Evolutionary conservation across 2,113 vertebrate genomes (phyloP), one percentile per base, ranked within the genome.

Genomic region (Porphyrio hochstetteri): DNA sequence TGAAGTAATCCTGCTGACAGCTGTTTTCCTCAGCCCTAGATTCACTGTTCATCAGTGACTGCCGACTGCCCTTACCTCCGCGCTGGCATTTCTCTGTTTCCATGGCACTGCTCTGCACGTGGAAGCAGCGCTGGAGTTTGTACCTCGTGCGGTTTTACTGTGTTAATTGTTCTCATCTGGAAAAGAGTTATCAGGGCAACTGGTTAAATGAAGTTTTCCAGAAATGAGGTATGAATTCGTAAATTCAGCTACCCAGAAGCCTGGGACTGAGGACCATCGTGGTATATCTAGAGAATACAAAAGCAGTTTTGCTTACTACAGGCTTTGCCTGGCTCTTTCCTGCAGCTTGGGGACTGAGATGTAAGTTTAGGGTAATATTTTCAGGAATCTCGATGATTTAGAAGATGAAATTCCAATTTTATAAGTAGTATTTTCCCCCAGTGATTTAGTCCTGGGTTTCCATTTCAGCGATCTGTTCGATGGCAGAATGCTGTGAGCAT

Each of bases 21-120:
- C 95, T 93, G 86, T 90, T 94, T 91, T 91, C 95, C 82, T 92
- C 91, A 76, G 90, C 81, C 87, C 93, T 92, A 86, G 57, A 93
- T 88, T 96, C 93, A 42, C 85, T 64, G 95, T 76, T 95, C 93
- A 80, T 96, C 92, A 96, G 81, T 97, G 90, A 59, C 85, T 93
- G 93, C 93, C 0, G 8, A 59, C 82, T 70, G 95, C 96, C 94
- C 94, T 97, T 72, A 81, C 71, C 17, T 18, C 80, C 7, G 5
- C 56, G 10, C 46, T 53, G 87, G 95, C 92, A 92, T 85, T 81
- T 88, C 89, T 79, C 75, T 38, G 97, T 98, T 98, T 96, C 97
- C 97, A 97, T 97, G 97, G 97, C 80, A 50, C 90, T 97, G 94
- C 95, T 97, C 80, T 92, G 95, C 97, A 90, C 90, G 86, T 48